phyloP scores from a whole-genome alignment of 1,140 invertebrate species.

The Drosophila rhopaloa region DNA sequence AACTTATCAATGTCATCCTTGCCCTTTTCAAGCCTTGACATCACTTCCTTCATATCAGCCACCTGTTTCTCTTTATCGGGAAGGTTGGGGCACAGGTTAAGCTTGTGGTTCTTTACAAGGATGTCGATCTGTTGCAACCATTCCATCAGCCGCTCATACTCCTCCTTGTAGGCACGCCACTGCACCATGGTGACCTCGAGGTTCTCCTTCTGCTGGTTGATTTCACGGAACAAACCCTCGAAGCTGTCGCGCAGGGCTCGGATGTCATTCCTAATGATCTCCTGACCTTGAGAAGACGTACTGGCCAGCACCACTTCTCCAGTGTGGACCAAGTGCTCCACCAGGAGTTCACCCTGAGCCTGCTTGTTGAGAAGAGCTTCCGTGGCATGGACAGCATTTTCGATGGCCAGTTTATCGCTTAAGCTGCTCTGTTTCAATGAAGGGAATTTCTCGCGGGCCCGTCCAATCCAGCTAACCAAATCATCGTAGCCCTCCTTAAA shows the following conservation, averaged over 20 bases:
- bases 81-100: constrained; percentile 91
- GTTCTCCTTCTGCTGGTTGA: constrained; percentile 93
- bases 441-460: constrained; percentile 95
- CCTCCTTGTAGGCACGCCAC: constrained; percentile 96
- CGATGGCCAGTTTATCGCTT: constrained; percentile 94
- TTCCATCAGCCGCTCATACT: constrained; percentile 95
- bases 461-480: constrained; percentile 92
- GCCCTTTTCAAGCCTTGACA: constrained; percentile 91
- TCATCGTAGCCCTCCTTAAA: constrained; percentile 96
- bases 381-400: constrained; percentile 93
- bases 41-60: constrained; percentile 90
- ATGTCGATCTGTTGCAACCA: constrained; percentile 98
- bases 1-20: constrained; percentile 93
- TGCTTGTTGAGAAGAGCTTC: constrained; percentile 95
- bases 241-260: constrained; percentile 93
- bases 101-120: constrained; percentile 95
- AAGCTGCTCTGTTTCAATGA: constrained; percentile 93
- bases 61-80: constrained; percentile 95
- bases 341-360: constrained; percentile 94
- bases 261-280: constrained; percentile 93
- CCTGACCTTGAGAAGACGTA: constrained; percentile 92
- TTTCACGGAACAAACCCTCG: constrained; percentile 93
- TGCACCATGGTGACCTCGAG: constrained; percentile 92
- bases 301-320: constrained; percentile 94
- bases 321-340: constrained; percentile 94